These are phyloP conservation scores for Chelidonichthys spinosus DNA, from an alignment of 2,797 vertebrate genomes.

Conservation along the genomic window DNA sequence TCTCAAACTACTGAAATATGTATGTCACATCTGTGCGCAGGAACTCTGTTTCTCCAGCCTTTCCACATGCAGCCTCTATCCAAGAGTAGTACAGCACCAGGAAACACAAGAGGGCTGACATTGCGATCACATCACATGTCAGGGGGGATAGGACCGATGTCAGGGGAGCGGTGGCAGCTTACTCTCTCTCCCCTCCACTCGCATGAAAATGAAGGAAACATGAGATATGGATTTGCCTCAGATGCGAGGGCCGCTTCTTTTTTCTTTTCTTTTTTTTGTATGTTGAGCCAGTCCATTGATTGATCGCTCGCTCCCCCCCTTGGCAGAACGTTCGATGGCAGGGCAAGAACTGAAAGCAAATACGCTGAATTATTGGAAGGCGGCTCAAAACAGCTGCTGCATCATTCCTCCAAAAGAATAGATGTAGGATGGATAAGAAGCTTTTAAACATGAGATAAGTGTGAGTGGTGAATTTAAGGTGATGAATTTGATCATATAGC, in stretches of 20 bases:
- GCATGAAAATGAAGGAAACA: constrained; percentile 67
- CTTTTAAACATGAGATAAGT: not conserved
- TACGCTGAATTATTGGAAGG: constrained; percentile 52
- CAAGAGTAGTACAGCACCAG: constrained; percentile 35
- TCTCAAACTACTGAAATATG: constrained; percentile 68
- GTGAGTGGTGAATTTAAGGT: not conserved
- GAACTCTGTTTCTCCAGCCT: constrained; percentile 43
- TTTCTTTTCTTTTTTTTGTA: constrained; percentile 64
- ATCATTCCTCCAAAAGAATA: constrained; percentile 16
- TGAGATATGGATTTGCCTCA: constrained; percentile 71
- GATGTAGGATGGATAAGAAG: not conserved
- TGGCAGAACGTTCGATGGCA: constrained; percentile 53
- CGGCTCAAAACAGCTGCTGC: constrained; percentile 49
- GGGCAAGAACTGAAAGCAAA: constrained; percentile 56
- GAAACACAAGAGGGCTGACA: constrained; percentile 53
- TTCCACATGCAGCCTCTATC: constrained; percentile 40
- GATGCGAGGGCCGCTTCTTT: constrained; percentile 53
- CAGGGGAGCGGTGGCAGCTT: constrained; percentile 48
- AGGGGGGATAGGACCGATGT: constrained; percentile 46
- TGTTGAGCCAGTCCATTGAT: constrained; percentile 61
- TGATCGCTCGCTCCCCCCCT: constrained; percentile 49
- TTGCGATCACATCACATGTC: constrained; percentile 65
- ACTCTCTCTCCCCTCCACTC: constrained; percentile 35
- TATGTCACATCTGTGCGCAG: constrained; percentile 53
- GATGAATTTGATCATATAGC: not conserved